These are phyloP conservation scores for Calidris pygmaea DNA, from an alignment of 2,113 vertebrate species.

Conservation along the genomic window DNA sequence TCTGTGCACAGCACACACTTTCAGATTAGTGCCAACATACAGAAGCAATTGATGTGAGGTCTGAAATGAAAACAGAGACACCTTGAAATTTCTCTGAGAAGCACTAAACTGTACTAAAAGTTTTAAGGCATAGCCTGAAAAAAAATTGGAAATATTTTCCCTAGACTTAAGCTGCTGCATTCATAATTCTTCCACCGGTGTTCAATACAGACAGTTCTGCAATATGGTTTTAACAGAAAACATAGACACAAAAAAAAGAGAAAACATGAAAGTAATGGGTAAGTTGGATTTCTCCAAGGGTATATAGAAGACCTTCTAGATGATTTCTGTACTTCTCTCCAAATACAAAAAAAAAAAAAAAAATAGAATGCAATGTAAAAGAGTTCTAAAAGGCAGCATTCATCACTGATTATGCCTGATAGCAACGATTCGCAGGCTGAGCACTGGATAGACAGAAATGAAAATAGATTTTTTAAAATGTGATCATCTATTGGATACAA, in stretches of 20 bases:
- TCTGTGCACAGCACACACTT: neutral
- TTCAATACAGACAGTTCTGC: neutral
- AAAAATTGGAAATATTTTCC: neutral
- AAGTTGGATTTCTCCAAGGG: neutral
- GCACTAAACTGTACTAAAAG: neutral
- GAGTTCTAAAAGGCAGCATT: neutral
- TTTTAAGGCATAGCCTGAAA: neutral
- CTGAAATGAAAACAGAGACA: neutral
- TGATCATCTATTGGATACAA: neutral
- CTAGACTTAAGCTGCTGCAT: neutral
- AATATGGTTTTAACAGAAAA: neutral
- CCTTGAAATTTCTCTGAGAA: neutral
- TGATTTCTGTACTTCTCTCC: neutral
- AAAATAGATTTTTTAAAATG: neutral
- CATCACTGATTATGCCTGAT: neutral
- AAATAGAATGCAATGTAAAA: neutral
- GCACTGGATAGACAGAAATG: neutral
- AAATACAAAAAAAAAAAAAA: neutral
- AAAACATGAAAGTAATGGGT: neutral
- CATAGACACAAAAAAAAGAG: neutral
- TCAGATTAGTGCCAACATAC: neutral
- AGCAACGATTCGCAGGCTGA: neutral
- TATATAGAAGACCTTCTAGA: neutral
- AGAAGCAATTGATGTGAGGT: neutral
- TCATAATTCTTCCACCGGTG: neutral